A percentile compares a stretch with the other conserved stretches of the same genome.
Conservation (phyloP, 2,888 invertebrate genomes). For the Elysia crispata region DNA sequence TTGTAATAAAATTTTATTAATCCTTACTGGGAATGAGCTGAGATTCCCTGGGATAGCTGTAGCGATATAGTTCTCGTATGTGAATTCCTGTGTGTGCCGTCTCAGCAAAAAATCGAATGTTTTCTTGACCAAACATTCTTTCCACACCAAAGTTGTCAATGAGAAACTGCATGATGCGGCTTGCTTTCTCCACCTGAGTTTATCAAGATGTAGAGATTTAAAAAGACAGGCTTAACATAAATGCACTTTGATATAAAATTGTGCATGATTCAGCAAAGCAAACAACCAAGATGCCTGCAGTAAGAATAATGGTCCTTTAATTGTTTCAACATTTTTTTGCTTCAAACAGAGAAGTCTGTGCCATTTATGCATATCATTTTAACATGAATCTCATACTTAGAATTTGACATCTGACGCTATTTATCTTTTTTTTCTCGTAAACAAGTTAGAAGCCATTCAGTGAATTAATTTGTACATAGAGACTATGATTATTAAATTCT, state of each 20-base stretch:
- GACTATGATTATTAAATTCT: no score
- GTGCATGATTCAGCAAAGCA: neutral
- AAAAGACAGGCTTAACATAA: neutral
- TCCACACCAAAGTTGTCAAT: conserved; percentile 98
- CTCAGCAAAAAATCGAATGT: conserved; percentile 76
- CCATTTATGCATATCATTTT: no score
- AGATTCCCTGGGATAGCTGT: conserved; percentile 70
- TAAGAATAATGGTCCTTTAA: no score
- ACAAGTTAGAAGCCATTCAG: neutral
- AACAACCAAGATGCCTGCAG: neutral
- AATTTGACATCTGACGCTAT: no score
- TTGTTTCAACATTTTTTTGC: no score
- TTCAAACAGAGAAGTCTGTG: no score
- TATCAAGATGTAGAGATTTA: neutral
- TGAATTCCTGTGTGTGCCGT: conserved; percentile 74
- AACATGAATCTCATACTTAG: no score
- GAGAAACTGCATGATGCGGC: conserved; percentile 96
- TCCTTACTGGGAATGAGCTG: conserved; percentile 72
- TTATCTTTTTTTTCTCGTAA: neutral
- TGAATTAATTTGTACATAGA: no score
- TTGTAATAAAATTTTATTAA: no score
- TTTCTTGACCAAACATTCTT: conserved; percentile 88
- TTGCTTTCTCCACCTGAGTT: conserved; percentile 81
- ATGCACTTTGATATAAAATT: neutral
- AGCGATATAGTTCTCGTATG: conserved; percentile 74